These are phyloP conservation scores for Parnassius smintheus DNA, from an alignment of 2,888 invertebrate species.

Conservation along the genomic window DNA sequence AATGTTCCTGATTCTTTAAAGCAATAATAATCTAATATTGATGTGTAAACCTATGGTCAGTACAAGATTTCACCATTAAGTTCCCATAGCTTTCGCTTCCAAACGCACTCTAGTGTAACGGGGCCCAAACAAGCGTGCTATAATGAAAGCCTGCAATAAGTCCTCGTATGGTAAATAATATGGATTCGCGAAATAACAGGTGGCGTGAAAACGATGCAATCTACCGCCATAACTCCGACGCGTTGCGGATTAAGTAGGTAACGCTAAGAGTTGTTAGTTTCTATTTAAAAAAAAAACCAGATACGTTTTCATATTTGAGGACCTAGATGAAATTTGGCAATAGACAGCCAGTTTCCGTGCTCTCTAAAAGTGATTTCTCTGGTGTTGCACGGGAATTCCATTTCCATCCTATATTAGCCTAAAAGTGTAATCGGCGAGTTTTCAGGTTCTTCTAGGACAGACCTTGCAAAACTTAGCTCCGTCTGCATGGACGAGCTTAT, in stretches of 20 bases:
- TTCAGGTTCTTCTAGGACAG: too few species aligned
- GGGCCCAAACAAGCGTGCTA: slow-evolving; percentile 34
- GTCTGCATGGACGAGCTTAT: too few species aligned
- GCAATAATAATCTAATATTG: slow-evolving; percentile 3
- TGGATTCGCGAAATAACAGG: slow-evolving; percentile 66
- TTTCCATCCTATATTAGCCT: too few species aligned
- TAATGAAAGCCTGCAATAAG: slow-evolving; percentile 41
- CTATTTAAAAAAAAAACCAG: too few species aligned
- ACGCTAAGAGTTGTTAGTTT: slow-evolving; percentile 26
- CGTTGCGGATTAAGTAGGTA: slow-evolving; percentile 29
- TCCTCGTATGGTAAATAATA: slow-evolving; percentile 53
- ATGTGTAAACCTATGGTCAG: slow-evolving; percentile 14
- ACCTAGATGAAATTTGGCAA: too few species aligned
- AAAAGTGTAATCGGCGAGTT: too few species aligned
- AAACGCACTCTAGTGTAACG: slow-evolving; percentile 44
- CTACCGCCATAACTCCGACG: slow-evolving; percentile 55
- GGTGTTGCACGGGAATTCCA: too few species aligned
- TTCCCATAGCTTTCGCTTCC: slow-evolving; percentile 54
- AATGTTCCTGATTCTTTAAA: not conserved
- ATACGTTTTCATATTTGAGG: too few species aligned
- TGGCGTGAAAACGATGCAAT: slow-evolving; percentile 54
- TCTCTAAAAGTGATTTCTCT: too few species aligned
- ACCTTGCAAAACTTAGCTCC: too few species aligned
- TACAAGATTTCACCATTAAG: slow-evolving; percentile 40
- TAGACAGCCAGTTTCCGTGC: too few species aligned